Evolutionary conservation across 2,797 vertebrate genomes (phyloP), one percentile per base, ranked within the genome.

Genomic region (Phylloscopus collybita): DNA sequence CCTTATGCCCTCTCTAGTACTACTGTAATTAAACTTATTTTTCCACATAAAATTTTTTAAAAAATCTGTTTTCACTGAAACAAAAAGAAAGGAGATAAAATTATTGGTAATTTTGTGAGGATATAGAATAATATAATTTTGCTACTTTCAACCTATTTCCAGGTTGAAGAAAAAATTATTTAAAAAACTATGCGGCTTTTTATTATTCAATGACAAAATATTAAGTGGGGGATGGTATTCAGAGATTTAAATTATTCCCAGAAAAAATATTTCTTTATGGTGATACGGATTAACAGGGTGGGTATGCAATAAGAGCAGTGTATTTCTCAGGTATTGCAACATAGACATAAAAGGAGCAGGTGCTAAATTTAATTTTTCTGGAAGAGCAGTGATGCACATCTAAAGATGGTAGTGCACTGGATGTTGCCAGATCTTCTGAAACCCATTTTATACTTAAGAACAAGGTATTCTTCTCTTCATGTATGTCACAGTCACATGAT

Each of bases 401-500:
- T 50, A 81, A 82, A 83, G 95, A 75, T 88, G n/a, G 16, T 34
- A 59, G 32, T 27, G 26, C 21, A 11, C 30, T 80, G 57, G 38
- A 65, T 60, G 32, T 67, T 87, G 12, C 78, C 57, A 6, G n/a
- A 20, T 89, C 80, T 89, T 79, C 61, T 87, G 40, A 95, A 86
- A 26, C 54, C 26, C 9, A 5, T 56, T 25, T 53, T 96, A 66
- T 93, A 64, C 34, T 88, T 88, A 83, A 74, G 80, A 91, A 51
- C 51, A 74, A 91, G 59, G 30, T 92, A 79, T 85, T 81, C 17
- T 94, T 71, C 25, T 91, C 45, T 83, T 69, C 17, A 6, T 93
- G 13, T 53, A 29, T 75, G 40, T 94, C 78, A 50, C 85, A 92
- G 44, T 83, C 83, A 88, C 29, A 57, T 93, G 80, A 95, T 92